A percentile compares a stretch with the other conserved stretches of the same genome.
Evolutionary conservation across 2,888 invertebrate species (phyloP).

Genomic region (Colletes collaris): DNA sequence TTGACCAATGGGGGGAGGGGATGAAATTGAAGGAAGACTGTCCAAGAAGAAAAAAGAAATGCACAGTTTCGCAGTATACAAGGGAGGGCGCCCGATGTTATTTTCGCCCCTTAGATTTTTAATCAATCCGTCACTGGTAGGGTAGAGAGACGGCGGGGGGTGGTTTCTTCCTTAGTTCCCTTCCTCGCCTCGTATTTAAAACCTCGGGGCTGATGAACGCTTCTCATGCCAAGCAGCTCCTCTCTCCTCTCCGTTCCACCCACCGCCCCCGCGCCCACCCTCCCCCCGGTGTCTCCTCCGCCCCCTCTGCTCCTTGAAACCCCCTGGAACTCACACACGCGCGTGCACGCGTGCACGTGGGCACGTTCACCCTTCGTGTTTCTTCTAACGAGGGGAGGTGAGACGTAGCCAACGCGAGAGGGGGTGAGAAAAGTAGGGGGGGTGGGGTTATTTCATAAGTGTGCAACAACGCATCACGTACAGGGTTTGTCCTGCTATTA

Average conservation of each 20-base stretch:
- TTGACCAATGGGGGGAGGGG: no score
- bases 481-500: conserved; percentile 55
- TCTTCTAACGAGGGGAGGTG: conserved; percentile 20
- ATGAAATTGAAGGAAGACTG: no score
- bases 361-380: conserved; percentile 52
- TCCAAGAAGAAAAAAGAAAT: no score
- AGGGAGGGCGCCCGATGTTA: conserved; percentile 75
- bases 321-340: conserved; percentile 61
- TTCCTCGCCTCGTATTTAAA: conserved; percentile 82
- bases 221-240: conserved; percentile 81
- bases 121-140: conserved; percentile 83
- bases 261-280: conserved; percentile 63
- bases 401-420: background rate
- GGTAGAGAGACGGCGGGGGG: conserved; percentile 71
- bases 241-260: conserved; percentile 65
- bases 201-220: conserved; percentile 83
- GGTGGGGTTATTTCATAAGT: conserved; percentile 57
- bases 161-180: conserved; percentile 81
- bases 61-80: no score
- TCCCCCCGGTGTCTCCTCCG: conserved; percentile 34
- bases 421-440: conserved; percentile 43
- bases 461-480: conserved; percentile 65
- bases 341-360: conserved; percentile 41
- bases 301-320: conserved; percentile 27
- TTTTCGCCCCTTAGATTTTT: conserved; percentile 82